Percentiles rank a stretch among this genome's conserved stretches.
Conservation (phyloP, 1,140 invertebrate species). For the Diploscapter pachys region DNA sequence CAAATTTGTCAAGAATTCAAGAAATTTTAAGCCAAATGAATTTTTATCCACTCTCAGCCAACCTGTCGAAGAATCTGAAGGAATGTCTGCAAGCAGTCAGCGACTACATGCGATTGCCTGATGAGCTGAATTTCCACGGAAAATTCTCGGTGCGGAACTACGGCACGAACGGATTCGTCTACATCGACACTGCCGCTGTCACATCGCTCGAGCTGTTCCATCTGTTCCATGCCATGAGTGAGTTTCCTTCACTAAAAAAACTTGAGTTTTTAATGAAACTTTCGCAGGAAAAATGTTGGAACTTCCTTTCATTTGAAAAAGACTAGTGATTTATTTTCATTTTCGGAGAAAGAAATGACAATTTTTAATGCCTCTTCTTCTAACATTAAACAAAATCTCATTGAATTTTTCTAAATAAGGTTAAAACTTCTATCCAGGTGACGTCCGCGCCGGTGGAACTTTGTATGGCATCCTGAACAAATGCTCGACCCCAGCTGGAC, state of each 20-base stretch:
- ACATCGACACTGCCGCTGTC: slow-evolving; percentile 27
- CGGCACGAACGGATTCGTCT: slow-evolving; percentile 23
- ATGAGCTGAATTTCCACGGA: slow-evolving; percentile 4
- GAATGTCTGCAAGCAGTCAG: not conserved
- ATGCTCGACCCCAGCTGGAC: slow-evolving; percentile 29
- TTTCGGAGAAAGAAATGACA: not conserved
- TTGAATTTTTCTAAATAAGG: too few relatives aligned
- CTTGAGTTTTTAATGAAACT: not conserved
- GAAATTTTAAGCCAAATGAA: not conserved
- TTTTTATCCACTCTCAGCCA: not conserved
- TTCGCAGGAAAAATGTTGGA: not conserved
- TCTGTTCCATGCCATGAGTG: too few relatives aligned
- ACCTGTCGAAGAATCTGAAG: not conserved
- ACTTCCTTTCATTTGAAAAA: too few relatives aligned
- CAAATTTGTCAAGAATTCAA: too few relatives aligned
- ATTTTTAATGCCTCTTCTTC: not conserved
- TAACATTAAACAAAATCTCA: slow-evolving; percentile 13
- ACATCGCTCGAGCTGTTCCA: slow-evolving; percentile 32
- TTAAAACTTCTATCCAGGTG: too few relatives aligned
- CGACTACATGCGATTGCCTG: not conserved
- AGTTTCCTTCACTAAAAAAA: too few relatives aligned
- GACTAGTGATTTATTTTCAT: slow-evolving; percentile 18
- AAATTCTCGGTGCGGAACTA: slow-evolving; percentile 26
- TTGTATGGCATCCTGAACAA: slow-evolving; percentile 35
- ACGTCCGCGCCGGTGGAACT: not conserved